These are phyloP conservation scores for Phorcus lineatus DNA, from an alignment of 2,888 invertebrate genomes.

Conservation along the genomic window DNA sequence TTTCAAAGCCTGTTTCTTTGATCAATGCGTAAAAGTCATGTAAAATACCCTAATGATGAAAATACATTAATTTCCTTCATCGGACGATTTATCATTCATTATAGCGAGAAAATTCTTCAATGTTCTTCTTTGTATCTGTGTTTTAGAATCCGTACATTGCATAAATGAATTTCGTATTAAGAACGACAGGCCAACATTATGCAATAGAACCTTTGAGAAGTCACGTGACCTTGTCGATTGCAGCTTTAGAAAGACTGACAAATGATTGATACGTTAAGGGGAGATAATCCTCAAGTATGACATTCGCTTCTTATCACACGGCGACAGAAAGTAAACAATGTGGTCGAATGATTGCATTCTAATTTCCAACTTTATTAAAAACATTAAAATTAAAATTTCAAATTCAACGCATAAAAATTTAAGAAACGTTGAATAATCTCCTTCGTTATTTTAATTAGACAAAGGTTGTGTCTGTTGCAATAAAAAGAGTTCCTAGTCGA, in stretches of 20 bases:
- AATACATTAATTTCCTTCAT: slow-evolving; percentile 11
- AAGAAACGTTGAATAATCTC: too few species aligned
- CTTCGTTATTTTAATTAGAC: too few species aligned
- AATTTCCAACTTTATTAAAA: too few species aligned
- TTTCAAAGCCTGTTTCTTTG: neutral
- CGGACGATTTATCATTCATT: slow-evolving; percentile 5
- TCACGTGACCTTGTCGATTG: neutral
- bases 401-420: too few species aligned
- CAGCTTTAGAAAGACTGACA: neutral
- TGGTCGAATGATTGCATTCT: too few species aligned
- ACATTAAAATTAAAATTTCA: too few species aligned
- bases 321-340: too few species aligned
- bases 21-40: neutral
- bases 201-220: neutral
- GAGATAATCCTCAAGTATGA: neutral
- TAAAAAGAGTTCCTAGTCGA: too few species aligned
- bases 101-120: slow-evolving; percentile 7
- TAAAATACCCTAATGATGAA: neutral
- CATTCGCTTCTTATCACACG: too few species aligned
- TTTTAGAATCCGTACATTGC: slow-evolving; percentile 5
- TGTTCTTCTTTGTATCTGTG: neutral
- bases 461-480: too few species aligned
- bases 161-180: slow-evolving; percentile 8
- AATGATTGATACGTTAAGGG: neutral
- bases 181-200: neutral